Evolutionary conservation across 2,888 invertebrate genomes (phyloP).

Genomic region (Xanthostigma xanthostigma): DNA sequence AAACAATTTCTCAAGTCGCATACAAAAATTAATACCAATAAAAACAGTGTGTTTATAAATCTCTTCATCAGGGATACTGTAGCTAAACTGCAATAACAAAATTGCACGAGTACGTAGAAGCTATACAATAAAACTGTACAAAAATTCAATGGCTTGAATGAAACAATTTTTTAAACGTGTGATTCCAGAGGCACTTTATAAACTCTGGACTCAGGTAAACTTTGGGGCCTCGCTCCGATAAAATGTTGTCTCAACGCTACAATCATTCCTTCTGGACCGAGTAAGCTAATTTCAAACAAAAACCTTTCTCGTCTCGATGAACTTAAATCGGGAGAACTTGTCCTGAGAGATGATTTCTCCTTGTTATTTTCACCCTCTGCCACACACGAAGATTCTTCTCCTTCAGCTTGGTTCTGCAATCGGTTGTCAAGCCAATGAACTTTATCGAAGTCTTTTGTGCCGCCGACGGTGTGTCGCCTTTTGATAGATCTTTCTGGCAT

Average conservation of each 20-base stretch:
- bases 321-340: slow-evolving; percentile 45
- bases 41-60: neutral
- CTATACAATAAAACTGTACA: neutral
- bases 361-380: slow-evolving; percentile 16
- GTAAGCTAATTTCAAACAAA: slow-evolving; percentile 34
- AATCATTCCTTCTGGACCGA: slow-evolving; percentile 35
- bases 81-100: slow-evolving; percentile 5
- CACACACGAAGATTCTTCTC: slow-evolving; percentile 9
- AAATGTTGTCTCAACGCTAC: slow-evolving; percentile 30
- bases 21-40: no score
- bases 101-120: neutral
- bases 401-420: slow-evolving; percentile 30
- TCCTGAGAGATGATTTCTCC: slow-evolving; percentile 36
- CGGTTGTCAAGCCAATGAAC: slow-evolving; percentile 40
- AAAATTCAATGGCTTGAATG: neutral
- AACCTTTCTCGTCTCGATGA: slow-evolving; percentile 27
- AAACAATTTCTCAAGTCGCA: no score
- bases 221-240: slow-evolving; percentile 34
- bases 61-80: slow-evolving; percentile 4
- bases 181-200: slow-evolving; percentile 42
- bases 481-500: slow-evolving; percentile 73
- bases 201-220: slow-evolving; percentile 34
- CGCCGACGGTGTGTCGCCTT: slow-evolving; percentile 82
- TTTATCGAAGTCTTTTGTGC: slow-evolving; percentile 73
- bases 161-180: slow-evolving; percentile 30